A percentile compares a stretch with the other conserved stretches of the same genome.
These are phyloP conservation scores for Prosopocoilus inquinatus DNA, from an alignment of 2,888 invertebrate species.

Conservation along the genomic window DNA sequence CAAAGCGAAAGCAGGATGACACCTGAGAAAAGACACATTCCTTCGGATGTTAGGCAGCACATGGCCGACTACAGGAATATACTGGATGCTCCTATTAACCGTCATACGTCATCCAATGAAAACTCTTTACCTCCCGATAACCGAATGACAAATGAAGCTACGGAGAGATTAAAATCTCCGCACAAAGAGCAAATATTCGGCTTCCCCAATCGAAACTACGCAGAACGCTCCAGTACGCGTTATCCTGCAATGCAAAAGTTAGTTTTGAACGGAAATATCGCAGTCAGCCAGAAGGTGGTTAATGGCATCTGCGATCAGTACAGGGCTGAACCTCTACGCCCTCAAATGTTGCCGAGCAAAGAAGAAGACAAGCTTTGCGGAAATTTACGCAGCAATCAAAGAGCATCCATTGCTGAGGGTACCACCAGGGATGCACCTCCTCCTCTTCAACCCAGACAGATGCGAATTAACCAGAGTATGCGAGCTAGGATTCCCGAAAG, in stretches of 20 bases:
- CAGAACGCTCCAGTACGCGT: slow-evolving; percentile 51
- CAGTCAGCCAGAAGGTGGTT: slow-evolving; percentile 47
- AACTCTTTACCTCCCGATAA: slow-evolving; percentile 3
- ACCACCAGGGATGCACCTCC: slow-evolving; percentile 41
- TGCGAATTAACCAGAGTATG: slow-evolving; percentile 49
- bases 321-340: slow-evolving; percentile 45
- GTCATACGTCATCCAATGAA: slow-evolving; percentile 4
- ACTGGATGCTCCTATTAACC: background rate
- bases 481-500: slow-evolving; percentile 42
- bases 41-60: background rate
- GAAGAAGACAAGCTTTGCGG: slow-evolving; percentile 19
- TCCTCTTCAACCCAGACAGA: slow-evolving; percentile 48
- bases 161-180: slow-evolving; percentile 10
- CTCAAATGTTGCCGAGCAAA: slow-evolving; percentile 22
- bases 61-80: background rate
- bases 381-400: slow-evolving; percentile 29
- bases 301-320: slow-evolving; percentile 42
- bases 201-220: slow-evolving; percentile 42
- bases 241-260: slow-evolving; percentile 53
- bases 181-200: slow-evolving; percentile 26
- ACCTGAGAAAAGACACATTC: slow-evolving; percentile 3
- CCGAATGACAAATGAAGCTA: background rate
- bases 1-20: slow-evolving; percentile 7
- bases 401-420: slow-evolving; percentile 45
- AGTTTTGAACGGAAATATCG: slow-evolving; percentile 51